phyloP scores from a whole-genome alignment of 2,888 invertebrate species.

The Eurytoma californica region DNA sequence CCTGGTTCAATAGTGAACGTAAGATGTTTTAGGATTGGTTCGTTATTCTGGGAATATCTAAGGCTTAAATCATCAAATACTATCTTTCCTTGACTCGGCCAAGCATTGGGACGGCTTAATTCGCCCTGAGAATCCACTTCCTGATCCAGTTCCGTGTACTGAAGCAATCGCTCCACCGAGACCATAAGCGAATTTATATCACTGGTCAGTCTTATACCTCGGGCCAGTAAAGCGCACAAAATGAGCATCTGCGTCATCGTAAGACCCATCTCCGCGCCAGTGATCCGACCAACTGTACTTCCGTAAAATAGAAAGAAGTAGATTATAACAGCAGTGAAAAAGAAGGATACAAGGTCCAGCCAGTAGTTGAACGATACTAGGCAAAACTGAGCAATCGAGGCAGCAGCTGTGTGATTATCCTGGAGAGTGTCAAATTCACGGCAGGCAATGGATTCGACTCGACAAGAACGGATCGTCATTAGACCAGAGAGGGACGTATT shows the following conservation, averaged over 20 bases:
- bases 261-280: conserved; percentile 78
- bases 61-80: conserved; percentile 77
- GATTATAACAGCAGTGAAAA: conserved; percentile 78
- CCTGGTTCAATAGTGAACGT: conserved; percentile 76
- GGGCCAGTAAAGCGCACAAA: conserved; percentile 77
- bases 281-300: conserved; percentile 65
- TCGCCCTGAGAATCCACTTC: conserved; percentile 81
- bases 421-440: conserved; percentile 86
- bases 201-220: conserved; percentile 83
- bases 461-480: conserved; percentile 89
- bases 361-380: conserved; percentile 80
- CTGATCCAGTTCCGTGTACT: conserved; percentile 80
- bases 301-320: conserved; percentile 78
- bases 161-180: conserved; percentile 84
- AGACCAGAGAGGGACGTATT: conserved; percentile 90
- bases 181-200: conserved; percentile 81
- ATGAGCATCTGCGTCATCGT: conserved; percentile 77
- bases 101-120: conserved; percentile 76
- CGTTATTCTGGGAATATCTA: conserved; percentile 74
- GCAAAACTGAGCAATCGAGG: conserved; percentile 80
- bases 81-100: conserved; percentile 78
- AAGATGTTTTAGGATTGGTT: conserved; percentile 77
- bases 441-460: conserved; percentile 83
- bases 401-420: conserved; percentile 81
- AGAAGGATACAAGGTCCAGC: conserved; percentile 79